Conservation (phyloP, 2,888 invertebrate genomes). For the Anodontia alba region DNA sequence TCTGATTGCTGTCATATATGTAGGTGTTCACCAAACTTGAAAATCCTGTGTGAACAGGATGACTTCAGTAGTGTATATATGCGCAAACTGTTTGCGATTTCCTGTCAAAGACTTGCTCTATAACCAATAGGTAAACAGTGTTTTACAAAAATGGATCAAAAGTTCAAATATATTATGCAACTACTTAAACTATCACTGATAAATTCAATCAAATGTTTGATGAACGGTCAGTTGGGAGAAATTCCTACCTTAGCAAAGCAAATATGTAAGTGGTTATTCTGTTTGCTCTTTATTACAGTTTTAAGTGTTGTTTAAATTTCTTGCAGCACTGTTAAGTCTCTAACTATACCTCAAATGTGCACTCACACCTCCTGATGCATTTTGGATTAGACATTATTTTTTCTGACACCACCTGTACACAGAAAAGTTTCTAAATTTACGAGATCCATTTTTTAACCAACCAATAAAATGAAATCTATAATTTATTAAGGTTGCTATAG, state of each 20-base stretch:
- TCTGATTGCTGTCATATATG: no score
- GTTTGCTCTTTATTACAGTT: neutral
- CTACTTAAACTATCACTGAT: neutral
- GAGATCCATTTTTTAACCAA: no score
- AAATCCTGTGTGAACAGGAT: no score
- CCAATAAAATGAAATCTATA: no score
- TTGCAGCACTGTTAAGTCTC: neutral
- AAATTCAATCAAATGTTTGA: constrained; percentile 9
- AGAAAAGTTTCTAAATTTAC: no score
- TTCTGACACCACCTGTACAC: no score
- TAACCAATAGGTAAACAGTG: neutral
- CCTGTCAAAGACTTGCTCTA: neutral
- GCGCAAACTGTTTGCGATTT: neutral
- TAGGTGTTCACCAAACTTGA: no score
- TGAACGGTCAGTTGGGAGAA: neutral
- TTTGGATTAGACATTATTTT: no score
- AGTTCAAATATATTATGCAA: constrained; percentile 10
- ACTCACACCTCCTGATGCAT: no score
- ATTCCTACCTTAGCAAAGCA: neutral
- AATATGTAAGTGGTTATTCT: constrained; percentile 2
- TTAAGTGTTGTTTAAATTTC: neutral
- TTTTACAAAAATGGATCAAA: neutral
- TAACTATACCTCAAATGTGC: no score
- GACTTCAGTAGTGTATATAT: no score
- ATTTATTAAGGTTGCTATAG: no score